Evolutionary conservation across 2,113 vertebrate genomes (phyloP).

Genomic region (Struthidea cinerea): DNA sequence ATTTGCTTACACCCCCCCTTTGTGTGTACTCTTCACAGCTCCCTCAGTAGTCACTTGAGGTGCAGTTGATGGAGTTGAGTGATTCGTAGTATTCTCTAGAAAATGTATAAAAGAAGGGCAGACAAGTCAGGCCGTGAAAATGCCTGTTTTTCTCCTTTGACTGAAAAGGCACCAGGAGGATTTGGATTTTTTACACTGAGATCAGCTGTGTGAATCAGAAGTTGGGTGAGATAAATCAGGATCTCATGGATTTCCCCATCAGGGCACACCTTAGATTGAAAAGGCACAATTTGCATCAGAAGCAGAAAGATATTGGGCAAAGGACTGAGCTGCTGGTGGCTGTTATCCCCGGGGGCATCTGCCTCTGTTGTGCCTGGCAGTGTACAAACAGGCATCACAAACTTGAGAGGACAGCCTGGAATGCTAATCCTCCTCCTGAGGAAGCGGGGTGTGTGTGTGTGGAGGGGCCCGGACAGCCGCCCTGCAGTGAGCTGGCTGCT

Average conservation of each 20-base stretch:
- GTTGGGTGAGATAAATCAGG: background rate
- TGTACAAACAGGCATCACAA: background rate
- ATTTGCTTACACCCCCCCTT: background rate
- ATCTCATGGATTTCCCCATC: background rate
- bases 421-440: background rate
- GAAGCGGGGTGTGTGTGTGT: background rate
- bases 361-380: background rate
- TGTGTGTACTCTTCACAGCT: background rate
- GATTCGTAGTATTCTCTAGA: background rate
- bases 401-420: background rate
- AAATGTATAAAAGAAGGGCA: background rate
- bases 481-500: background rate
- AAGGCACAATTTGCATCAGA: background rate
- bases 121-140: background rate
- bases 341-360: background rate
- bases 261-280: background rate
- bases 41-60: background rate
- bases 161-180: background rate
- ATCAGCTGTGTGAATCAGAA: background rate
- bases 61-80: background rate
- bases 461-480: background rate
- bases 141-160: background rate
- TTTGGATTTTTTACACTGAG: background rate
- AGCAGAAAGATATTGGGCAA: background rate
- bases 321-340: background rate